phyloP scores from a whole-genome alignment of 2,113 vertebrate genomes.

The Nanorana parkeri region DNA sequence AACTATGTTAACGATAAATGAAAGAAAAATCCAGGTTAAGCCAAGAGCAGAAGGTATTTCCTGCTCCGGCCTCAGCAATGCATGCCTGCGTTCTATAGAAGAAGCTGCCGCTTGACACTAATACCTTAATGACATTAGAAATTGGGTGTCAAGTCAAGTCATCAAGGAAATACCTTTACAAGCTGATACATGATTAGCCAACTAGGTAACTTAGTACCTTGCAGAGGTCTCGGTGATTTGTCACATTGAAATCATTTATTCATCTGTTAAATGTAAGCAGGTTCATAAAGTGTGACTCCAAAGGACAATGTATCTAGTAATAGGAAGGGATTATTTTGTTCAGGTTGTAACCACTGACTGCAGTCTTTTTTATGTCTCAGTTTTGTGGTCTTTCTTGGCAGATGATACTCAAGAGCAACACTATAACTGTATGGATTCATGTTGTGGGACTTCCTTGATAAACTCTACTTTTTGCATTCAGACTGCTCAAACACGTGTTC shows the following conservation, averaged over 20 bases:
- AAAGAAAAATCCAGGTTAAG: constrained; percentile 26
- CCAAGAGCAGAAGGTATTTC: constrained; percentile 5
- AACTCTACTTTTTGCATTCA: no score
- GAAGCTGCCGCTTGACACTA: constrained; percentile 40
- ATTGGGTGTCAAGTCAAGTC: constrained; percentile 40
- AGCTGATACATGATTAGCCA: constrained; percentile 38
- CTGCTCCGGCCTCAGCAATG: neutral
- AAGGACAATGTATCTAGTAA: neutral
- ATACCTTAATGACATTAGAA: constrained; percentile 44
- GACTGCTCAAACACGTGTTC: no score
- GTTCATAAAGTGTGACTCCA: neutral
- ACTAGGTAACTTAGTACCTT: constrained; percentile 23
- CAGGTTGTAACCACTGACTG: no score
- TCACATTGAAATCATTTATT: neutral
- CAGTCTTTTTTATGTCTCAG: no score
- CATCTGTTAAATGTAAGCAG: neutral
- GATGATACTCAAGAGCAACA: no score
- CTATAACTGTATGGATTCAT: no score
- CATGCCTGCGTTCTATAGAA: neutral
- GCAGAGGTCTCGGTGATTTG: constrained; percentile 15
- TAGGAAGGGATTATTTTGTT: no score
- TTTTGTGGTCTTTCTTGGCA: no score
- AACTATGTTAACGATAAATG: constrained; percentile 10
- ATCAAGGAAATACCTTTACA: constrained; percentile 31
- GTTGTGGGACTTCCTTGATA: no score